Conservation (phyloP, 1,140 invertebrate species). For the Orius laevigatus region DNA sequence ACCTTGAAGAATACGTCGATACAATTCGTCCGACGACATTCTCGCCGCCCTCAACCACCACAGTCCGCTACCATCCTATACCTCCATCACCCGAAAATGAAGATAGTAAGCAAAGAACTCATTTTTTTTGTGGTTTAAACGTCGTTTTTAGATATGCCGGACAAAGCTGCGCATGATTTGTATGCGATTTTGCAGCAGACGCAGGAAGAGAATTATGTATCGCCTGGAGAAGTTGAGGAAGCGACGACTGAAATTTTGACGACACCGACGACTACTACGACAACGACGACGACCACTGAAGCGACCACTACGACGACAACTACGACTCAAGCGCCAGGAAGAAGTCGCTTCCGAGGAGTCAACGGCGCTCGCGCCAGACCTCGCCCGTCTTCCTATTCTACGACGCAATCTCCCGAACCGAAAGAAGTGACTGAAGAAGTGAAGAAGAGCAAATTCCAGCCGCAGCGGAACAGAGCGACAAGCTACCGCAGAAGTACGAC, state of each 20-base stretch:
- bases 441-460: background rate
- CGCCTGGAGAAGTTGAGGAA: conserved; percentile 25
- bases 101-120: conserved; percentile 2
- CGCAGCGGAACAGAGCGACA: background rate
- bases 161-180: conserved; percentile 61
- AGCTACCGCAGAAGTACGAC: background rate
- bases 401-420: no score
- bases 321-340: conserved; percentile 18
- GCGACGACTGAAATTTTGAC: conserved; percentile 36
- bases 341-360: conserved; percentile 24
- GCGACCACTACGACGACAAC: conserved; percentile 29
- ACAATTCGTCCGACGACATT: background rate
- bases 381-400: background rate
- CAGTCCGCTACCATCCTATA: background rate
- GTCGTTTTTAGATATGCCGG: conserved; percentile 32
- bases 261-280: conserved; percentile 37
- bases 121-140: background rate
- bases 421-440: no score
- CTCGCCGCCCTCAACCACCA: background rate
- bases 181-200: conserved; percentile 55
- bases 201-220: conserved; percentile 53
- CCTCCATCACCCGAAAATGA: background rate
- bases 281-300: conserved; percentile 37
- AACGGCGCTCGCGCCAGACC: conserved; percentile 21
- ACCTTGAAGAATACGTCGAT: conserved; percentile 17